Conservation (phyloP, 2,888 invertebrate genomes). For the Heliconius charithonia region DNA sequence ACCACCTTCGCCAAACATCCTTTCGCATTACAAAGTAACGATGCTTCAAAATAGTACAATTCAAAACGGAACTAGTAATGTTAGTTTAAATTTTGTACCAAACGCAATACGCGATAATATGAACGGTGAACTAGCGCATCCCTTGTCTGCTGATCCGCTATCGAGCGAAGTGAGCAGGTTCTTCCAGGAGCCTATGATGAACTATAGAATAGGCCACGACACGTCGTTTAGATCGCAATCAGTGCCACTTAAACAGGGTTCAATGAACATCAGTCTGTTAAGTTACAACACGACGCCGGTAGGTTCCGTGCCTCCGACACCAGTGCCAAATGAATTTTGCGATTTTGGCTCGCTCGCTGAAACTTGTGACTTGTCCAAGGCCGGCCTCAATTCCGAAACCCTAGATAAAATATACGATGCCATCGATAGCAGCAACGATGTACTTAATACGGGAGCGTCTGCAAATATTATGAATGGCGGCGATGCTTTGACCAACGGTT, state of each 20-base stretch:
- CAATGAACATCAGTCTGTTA: conserved; percentile 68
- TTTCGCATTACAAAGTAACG: conserved; percentile 78
- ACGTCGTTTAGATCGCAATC: conserved; percentile 88
- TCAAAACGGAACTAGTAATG: conserved; percentile 73
- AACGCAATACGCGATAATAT: conserved; percentile 76
- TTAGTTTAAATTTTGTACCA: conserved; percentile 75
- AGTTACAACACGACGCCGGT: conserved; percentile 83
- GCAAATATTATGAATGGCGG: conserved; percentile 65
- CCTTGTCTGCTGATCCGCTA: conserved; percentile 77
- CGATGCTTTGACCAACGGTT: conserved; percentile 69
- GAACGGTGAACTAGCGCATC: conserved; percentile 69
- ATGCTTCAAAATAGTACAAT: conserved; percentile 74
- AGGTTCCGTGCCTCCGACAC: conserved; percentile 87
- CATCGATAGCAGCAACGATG: conserved; percentile 81
- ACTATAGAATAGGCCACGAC: conserved; percentile 73
- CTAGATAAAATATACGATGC: conserved; percentile 87
- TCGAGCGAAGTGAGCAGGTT: conserved; percentile 86
- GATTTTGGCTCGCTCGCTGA: conserved; percentile 87
- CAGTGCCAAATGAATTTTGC: conserved; percentile 88
- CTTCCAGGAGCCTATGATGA: conserved; percentile 78
- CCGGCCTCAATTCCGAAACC: conserved; percentile 84
- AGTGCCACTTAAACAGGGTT: conserved; percentile 88
- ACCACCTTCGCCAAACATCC: conserved; percentile 86
- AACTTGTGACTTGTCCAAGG: conserved; percentile 80
- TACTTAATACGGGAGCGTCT: conserved; percentile 65